phyloP scores from a whole-genome alignment of 2,888 invertebrate species.

The Congeria kusceri region DNA sequence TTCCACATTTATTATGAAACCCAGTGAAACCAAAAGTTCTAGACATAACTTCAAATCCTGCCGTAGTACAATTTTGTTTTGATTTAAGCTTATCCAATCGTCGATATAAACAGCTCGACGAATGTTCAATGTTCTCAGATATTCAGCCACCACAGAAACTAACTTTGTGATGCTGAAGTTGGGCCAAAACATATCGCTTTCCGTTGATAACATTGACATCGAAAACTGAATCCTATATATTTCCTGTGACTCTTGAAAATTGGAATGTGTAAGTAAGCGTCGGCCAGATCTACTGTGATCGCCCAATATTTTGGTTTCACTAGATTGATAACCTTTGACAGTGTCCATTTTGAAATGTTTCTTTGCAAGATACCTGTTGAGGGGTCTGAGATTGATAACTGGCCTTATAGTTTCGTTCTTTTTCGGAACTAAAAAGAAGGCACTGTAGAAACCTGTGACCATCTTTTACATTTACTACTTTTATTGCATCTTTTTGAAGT shows the following conservation, averaged over 20 bases:
- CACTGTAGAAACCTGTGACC: no score
- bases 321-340: conserved; percentile 47
- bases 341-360: conserved; percentile 33
- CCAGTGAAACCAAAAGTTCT: conserved; percentile 44
- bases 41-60: conserved; percentile 24
- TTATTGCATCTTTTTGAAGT: no score
- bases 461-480: no score
- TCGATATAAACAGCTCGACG: conserved; percentile 46
- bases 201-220: conserved; percentile 33
- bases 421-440: no score
- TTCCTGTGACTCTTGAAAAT: conserved; percentile 38
- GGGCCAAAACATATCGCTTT: conserved; percentile 52
- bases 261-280: conserved; percentile 44
- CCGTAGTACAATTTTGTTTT: conserved; percentile 20
- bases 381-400: conserved; percentile 45
- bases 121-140: conserved; percentile 40
- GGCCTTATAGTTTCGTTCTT: conserved; percentile 17
- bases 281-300: conserved; percentile 33
- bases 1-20: conserved; percentile 53
- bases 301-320: conserved; percentile 50
- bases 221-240: conserved; percentile 43
- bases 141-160: conserved; percentile 7
- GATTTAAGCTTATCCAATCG: conserved; percentile 49
- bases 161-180: conserved; percentile 21
- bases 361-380: conserved; percentile 43